Conservation (phyloP, 2,797 vertebrate species). For the Loris lydekkerianus region DNA sequence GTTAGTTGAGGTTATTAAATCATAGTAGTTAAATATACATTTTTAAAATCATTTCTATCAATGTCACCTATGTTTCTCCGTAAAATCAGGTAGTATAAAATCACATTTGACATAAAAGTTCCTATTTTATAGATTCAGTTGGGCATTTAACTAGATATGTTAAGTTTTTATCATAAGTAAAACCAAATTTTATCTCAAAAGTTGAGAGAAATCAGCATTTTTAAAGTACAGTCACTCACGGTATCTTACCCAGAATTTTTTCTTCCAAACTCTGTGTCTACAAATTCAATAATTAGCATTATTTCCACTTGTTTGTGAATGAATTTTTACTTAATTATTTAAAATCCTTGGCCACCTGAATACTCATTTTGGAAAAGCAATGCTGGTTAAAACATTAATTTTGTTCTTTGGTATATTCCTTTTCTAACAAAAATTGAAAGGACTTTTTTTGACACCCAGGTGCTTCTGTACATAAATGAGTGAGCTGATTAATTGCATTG, state of each 20-base stretch:
- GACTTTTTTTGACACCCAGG: background rate
- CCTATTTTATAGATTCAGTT: background rate
- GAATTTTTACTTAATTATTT: constrained; percentile 41
- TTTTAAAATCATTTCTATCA: constrained; percentile 27
- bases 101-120: background rate
- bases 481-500: background rate
- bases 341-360: background rate
- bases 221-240: background rate
- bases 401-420: background rate
- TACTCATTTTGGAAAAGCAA: background rate
- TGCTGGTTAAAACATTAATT: background rate
- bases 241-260: background rate
- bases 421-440: background rate
- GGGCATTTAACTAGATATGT: background rate
- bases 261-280: background rate
- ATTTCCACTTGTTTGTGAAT: background rate
- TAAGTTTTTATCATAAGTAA: background rate
- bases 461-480: background rate
- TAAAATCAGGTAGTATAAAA: background rate
- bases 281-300: background rate
- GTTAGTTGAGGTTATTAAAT: constrained; percentile 17
- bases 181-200: background rate
- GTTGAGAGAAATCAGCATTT: background rate
- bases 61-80: background rate
- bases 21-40: background rate